Evolutionary conservation across 1,140 invertebrate genomes (phyloP), one percentile per base, ranked within the genome.

Genomic region (Drosophila bipectinata): DNA sequence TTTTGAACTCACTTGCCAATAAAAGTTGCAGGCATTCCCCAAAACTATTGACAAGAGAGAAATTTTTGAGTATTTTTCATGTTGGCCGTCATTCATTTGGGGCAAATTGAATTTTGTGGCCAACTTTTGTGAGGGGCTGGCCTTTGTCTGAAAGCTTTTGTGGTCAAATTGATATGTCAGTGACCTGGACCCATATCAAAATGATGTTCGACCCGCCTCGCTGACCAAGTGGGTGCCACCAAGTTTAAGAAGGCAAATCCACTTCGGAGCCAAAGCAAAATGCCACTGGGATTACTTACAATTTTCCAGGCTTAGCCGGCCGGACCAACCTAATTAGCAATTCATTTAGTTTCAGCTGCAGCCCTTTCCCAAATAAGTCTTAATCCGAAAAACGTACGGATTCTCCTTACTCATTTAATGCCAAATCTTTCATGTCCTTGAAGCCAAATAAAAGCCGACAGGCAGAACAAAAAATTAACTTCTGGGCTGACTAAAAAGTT

Each of bases 81-180:
- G 30, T 68, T 41, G 12, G 39, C 55, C 66, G 51, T 69, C 66
- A 9, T 8, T 56, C 32, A 49, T 45, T 57, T 39, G 56, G 52
- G 63, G 26, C 26, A 71, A 71, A 71, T 71, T 71, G 67, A 71
- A 71, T 71, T 71, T 37, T 69, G 64, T 56, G 67, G 67, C 67
- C 32, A 57, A 52, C 63, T 67, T 63, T 28, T 28, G 26, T 6
- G 26, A 28, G 26, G 44, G 47, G 18, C 6, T n/a, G 63, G 67
- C 52, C 67, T 56, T 63, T 63, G 69, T 73, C 51, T 73, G 51
- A 57, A 48, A 48, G 69, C 69, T 73, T 75, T 75, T 75, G 72
- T 75, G 71, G 72, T 75, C 59, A 57, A 75, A 75, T 75, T 75
- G 60, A 74, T 74, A 66, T 75, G 72, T 75, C 72, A 57, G 60